Base-by-base conservation (phyloP, 2,888 invertebrate species). In the Amorpha juglandis region DNA sequence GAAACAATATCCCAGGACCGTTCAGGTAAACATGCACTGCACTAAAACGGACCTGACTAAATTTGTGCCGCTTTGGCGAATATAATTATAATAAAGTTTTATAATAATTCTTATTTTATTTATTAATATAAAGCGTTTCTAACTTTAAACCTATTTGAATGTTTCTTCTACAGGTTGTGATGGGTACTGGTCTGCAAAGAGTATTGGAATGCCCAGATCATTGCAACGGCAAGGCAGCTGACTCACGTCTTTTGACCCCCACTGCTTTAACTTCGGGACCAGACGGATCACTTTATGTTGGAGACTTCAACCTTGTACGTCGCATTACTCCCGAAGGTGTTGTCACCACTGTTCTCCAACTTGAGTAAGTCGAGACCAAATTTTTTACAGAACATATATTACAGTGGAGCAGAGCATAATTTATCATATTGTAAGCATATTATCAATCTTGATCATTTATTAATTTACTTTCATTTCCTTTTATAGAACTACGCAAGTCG, bases 221-320 rank as follows among this genome's bases (percentile, higher is more conserved):
- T 81, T 97, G 98, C 83, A 97, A 97, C 73, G 97, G 97, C 1
- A 94, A 97, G 64, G 98, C 98, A 14, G 97, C 97, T 80, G 97
- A 98, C 84, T 96, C 98, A 64, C 95, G 96, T 65, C 95, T 99
- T 0, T 93, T 99, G 73, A 98, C 98, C 0, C 99, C 99, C 0
- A 98, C 98, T 11, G 98, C 99, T 1, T 92, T 99, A 67, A 98
- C 99, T 1, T 97, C 98, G 21, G 98, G 98, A 33, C 97, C 98
- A 12, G 99, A 99, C 90, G 99, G 99, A 50, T 98, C 98, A 75
- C 95, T 99, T 62, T 99, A 98, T 87, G 98, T 99, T 12, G 99
- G 99, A 12, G 99, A 99, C 90, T 99, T 98, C 86, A 99, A 99
- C 94, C 95, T 98, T 65, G 98, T 99, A 64, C 95, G 99, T 52